These are phyloP conservation scores for Agapornis canus DNA, from an alignment of 2,797 vertebrate genomes.

Conservation along the genomic window DNA sequence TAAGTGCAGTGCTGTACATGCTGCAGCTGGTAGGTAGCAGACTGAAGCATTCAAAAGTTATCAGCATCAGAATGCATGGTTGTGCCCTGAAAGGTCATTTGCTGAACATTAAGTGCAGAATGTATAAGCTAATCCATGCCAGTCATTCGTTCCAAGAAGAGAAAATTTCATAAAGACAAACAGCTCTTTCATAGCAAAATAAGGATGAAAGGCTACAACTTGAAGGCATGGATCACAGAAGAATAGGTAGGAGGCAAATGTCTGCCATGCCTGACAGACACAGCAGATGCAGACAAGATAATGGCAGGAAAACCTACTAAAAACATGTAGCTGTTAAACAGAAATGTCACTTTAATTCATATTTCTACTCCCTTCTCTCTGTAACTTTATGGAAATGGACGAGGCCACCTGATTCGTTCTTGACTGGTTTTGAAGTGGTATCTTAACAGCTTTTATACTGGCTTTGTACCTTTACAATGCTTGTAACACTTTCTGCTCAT, in stretches of 20 bases:
- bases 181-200: neutral
- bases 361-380: neutral
- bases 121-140: neutral
- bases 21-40: neutral
- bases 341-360: neutral
- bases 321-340: neutral
- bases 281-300: neutral
- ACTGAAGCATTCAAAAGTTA: neutral
- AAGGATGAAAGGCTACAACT: neutral
- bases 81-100: neutral
- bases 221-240: constrained; percentile 1
- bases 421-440: neutral
- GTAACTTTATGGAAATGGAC: neutral
- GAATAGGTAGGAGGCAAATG: neutral
- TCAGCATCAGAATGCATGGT: neutral
- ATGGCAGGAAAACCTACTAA: neutral
- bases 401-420: neutral
- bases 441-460: neutral
- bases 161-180: neutral
- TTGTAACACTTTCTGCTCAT: neutral
- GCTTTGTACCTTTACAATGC: neutral
- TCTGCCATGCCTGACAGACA: neutral
- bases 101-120: neutral
- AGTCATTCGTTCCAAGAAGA: neutral
- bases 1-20: neutral